phyloP scores from a whole-genome alignment of 92 coral and sea anemone genomes.

The Blastomussa wellsi region DNA sequence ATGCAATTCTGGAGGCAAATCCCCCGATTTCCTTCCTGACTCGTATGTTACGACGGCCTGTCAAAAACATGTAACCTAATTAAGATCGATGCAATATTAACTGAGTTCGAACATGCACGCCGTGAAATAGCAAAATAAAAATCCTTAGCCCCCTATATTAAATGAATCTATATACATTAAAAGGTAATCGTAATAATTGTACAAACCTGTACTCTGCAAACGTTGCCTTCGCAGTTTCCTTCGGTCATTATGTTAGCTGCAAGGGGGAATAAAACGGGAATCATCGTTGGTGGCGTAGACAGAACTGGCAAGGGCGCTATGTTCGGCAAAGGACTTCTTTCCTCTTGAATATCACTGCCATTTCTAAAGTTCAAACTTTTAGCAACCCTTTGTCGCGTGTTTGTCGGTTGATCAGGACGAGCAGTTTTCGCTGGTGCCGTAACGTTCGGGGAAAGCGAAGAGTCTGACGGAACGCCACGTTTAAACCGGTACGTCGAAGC shows the following conservation, averaged over 20 bases:
- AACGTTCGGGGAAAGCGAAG: no score
- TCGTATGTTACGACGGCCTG: slow-evolving; percentile 14
- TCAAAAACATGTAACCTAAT: neutral
- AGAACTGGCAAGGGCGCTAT: neutral
- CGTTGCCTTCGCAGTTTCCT: neutral
- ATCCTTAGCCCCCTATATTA: no score
- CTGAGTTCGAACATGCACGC: no score
- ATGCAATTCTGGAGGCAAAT: slow-evolving; percentile 34
- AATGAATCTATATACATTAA: neutral
- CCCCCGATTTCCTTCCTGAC: neutral
- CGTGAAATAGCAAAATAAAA: no score
- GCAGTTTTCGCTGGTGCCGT: no score
- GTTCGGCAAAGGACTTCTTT: neutral
- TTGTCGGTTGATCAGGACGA: no score
- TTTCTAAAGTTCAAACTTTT: no score
- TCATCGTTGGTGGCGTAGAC: neutral
- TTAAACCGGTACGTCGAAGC: neutral
- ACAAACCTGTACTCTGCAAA: slow-evolving; percentile 2
- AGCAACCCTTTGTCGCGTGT: no score
- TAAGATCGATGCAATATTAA: neutral
- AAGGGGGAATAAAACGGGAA: neutral
- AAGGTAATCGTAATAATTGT: neutral
- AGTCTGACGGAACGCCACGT: no score
- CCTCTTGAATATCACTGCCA: no score
- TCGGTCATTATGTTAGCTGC: neutral